Evolutionary conservation across 1,140 invertebrate genomes (phyloP), one percentile per base, ranked within the genome.

Genomic region (Heliconius himera): DNA sequence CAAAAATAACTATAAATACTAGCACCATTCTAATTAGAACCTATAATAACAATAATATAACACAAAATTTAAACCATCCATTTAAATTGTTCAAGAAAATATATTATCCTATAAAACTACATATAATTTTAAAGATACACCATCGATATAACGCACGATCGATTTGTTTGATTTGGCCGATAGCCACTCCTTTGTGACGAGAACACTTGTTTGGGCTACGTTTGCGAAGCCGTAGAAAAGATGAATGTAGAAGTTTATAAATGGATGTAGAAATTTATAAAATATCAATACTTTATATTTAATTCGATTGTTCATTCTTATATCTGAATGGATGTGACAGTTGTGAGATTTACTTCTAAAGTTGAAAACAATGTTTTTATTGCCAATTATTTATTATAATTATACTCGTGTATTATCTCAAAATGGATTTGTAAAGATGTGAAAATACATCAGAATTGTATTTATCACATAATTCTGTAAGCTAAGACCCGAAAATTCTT

Each of bases 141-240:
- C 38, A 36, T 76, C 75, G 70, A 76, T 76, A 38, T 46, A 46
- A 70, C 75, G 75, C 66, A 33, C 51, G 22, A 70, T 76, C 75
- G 75, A 76, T 76, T 70, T 76, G 49, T 76, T 76, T 76, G 66
- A 76, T 76, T 70, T 70, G 75, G 66, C 49, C 66, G 75, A 70
- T 60, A 76, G 66, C 75, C 41, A 60, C 46, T 76, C 66, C 49
- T 76, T 76, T 76, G 75, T 70, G 70, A 76, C 56, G 70, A 76
- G 75, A 76, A 26, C 22, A 29, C 41, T 70, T 60, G 41, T 76
- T 76, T 38, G 66, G 41, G 20, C 60, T 76, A 38, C 74, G 26
- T 46, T 76, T 70, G 70, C 22, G 38, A n/a, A 76, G 22, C 74
- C 56, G 56, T 26, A 60, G 56, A 22, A 26, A 60, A 60, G 56